phyloP scores from a whole-genome alignment of 2,113 vertebrate species.

The Chionodraco myersi region DNA sequence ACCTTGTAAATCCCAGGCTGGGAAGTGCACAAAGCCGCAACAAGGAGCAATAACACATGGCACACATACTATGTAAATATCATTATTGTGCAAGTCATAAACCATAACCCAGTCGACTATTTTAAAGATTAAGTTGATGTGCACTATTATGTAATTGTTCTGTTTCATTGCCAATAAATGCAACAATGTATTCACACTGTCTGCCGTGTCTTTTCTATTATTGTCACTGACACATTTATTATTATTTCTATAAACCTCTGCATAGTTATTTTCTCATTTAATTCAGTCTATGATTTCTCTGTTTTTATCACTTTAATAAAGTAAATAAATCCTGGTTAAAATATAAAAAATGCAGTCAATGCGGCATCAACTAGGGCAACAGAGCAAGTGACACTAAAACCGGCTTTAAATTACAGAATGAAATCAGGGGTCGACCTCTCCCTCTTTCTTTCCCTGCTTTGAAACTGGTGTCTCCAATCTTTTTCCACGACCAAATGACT shows the following conservation, averaged over 20 bases:
- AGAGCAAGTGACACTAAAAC: slow-evolving; percentile 16
- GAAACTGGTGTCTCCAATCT: slow-evolving; percentile 62
- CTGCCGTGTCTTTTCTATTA: neutral
- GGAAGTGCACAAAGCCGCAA: slow-evolving; percentile 44
- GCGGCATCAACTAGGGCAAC: slow-evolving; percentile 1
- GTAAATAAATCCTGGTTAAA: neutral
- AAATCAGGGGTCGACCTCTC: slow-evolving; percentile 54
- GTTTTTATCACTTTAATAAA: neutral
- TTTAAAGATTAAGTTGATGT: slow-evolving; percentile 4
- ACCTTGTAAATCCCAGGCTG: slow-evolving; percentile 68
- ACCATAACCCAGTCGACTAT: slow-evolving; percentile 26
- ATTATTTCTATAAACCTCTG: neutral
- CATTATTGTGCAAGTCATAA: slow-evolving; percentile 58
- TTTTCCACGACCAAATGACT: slow-evolving; percentile 72
- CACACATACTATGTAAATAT: slow-evolving; percentile 41
- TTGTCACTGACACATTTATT: neutral
- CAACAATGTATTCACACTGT: neutral
- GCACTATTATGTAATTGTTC: neutral
- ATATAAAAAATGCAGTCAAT: neutral
- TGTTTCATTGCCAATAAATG: neutral
- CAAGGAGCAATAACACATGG: slow-evolving; percentile 53
- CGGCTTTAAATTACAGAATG: slow-evolving; percentile 43
- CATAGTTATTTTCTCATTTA: neutral
- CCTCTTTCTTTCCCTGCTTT: slow-evolving; percentile 47
- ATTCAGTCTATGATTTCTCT: neutral